Conservation (phyloP, 2,888 invertebrate genomes). For the Junonia oenone region DNA sequence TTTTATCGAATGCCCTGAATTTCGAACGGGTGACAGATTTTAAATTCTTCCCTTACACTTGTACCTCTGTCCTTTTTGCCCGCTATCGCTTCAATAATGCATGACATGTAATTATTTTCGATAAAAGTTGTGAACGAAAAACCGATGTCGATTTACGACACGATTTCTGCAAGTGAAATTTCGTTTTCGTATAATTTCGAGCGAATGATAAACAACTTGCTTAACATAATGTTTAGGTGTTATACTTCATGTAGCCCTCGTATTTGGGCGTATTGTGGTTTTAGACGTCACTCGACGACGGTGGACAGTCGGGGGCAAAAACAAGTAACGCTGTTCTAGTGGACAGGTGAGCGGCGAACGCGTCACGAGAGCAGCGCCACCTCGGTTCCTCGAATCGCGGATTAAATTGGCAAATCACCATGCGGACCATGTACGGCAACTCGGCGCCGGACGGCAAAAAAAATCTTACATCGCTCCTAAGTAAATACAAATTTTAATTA, state of each 20-base stretch:
- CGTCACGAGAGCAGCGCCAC: conserved; percentile 40
- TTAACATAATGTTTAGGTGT: conserved; percentile 29
- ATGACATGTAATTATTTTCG: conserved; percentile 70
- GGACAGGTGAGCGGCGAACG: conserved; percentile 27
- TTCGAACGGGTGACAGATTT: conserved; percentile 75
- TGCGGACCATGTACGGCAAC: conserved; percentile 57
- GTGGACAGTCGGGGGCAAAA: conserved; percentile 25
- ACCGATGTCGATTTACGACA: conserved; percentile 49
- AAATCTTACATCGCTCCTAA: conserved; percentile 52
- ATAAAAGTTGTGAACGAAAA: conserved; percentile 50
- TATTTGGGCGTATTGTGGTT: conserved; percentile 2
- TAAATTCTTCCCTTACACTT: conserved; percentile 77
- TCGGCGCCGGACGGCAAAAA: conserved; percentile 59
- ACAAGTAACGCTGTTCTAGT: conserved; percentile 42
- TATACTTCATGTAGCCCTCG: conserved; percentile 19
- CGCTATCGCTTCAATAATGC: conserved; percentile 69
- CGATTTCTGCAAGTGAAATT: conserved; percentile 41
- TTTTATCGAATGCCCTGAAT: conserved; percentile 62
- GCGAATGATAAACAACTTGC: conserved; percentile 30
- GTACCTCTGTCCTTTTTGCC: conserved; percentile 51
- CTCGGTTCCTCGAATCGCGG: conserved; percentile 55
- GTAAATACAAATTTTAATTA: conserved; percentile 77
- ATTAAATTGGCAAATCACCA: conserved; percentile 71
- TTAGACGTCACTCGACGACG: conserved; percentile 5
- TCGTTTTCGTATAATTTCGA: conserved; percentile 30